Evolutionary conservation across 2,797 vertebrate genomes (phyloP), one percentile per base, ranked within the genome.

Genomic region (Dendrocincla tyrannina): DNA sequence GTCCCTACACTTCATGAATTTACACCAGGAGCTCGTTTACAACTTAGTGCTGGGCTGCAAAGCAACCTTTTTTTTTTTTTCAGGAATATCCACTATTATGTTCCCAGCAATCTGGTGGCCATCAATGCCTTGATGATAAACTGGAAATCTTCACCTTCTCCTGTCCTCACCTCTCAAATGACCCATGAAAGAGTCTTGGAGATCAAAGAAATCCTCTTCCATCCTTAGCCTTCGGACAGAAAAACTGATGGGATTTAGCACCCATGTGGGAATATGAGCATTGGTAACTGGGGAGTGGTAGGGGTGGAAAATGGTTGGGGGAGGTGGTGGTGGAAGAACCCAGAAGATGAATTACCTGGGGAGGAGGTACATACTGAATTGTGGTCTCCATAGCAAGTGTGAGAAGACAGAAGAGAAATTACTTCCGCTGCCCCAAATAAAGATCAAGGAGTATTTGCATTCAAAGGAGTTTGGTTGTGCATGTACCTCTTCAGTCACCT

Each of bases 191-290:
- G 94, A 80, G 75, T 77, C 80, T 78, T 66, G 37, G 86, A 98
- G 98, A 98, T 98, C 98, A 98, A 98, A 98, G 97, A 89, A 91
- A 35, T 67, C 83, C 49, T 77, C 89, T 52, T 82, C 84, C 74
- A 70, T 70, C 84, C 88, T 76, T 95, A 78, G 85, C 55, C 95
- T 89, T 92, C 9, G 32, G 64, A 91, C 88, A 87, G 91, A 93
- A 87, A 89, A 91, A 90, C 94, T 96, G 95, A 97, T 96, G 93
- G 95, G 96, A 98, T 97, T 98, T 98, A 98, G 96, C 98, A 97
- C 89, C 96, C 91, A 94, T 73, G 78, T 97, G 97, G 95, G 96
- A 98, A 96, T 96, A 95, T 92, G 85, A 96, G 93, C 83, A 89
- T 47, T 72, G 83, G 88, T 92, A 92, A 92, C 10, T 84, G 92